Evolutionary conservation across 1,140 invertebrate species (phyloP).

Genomic region (Bacillus rossius): DNA sequence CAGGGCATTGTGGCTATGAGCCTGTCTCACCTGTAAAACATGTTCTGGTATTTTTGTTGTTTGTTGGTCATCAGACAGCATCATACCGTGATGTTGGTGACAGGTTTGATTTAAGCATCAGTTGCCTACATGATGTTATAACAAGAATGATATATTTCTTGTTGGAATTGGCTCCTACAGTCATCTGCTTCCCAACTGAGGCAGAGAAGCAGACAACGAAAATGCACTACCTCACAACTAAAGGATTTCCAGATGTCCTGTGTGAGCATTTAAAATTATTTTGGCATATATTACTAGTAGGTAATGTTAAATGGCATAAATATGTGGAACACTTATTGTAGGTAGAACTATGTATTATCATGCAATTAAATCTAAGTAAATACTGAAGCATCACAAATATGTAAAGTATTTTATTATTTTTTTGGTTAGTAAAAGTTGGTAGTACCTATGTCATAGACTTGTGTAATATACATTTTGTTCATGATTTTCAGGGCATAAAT

Average conservation of each 20-base stretch:
- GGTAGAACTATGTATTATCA: too few relatives aligned
- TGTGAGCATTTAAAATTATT: conserved; percentile 25
- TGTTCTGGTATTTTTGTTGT: conserved; percentile 31
- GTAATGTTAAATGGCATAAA: too few relatives aligned
- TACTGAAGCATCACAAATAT: too few relatives aligned
- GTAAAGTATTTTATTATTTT: too few relatives aligned
- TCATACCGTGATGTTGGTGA: conserved; percentile 31
- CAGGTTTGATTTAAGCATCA: conserved; percentile 29
- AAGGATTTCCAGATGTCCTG: conserved; percentile 26
- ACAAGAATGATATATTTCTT: conserved; percentile 26
- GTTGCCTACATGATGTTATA: conserved; percentile 26
- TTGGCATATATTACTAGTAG: conserved; percentile 10
- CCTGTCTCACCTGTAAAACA: conserved; percentile 17
- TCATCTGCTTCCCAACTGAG: conserved; percentile 27
- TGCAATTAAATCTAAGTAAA: too few relatives aligned
- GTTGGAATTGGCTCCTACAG: conserved; percentile 20
- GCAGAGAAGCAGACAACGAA: conserved; percentile 25
- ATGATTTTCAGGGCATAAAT: too few relatives aligned
- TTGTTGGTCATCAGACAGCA: conserved; percentile 30
- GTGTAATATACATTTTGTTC: too few relatives aligned
- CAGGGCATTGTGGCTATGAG: not conserved
- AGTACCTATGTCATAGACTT: too few relatives aligned
- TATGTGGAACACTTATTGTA: too few relatives aligned
- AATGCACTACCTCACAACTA: conserved; percentile 21
- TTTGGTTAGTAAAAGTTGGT: too few relatives aligned